Percentiles rank a stretch among this genome's conserved stretches.
Evolutionary conservation across 2,888 invertebrate species (phyloP).

Genomic region (Scaptomyza reducta): DNA sequence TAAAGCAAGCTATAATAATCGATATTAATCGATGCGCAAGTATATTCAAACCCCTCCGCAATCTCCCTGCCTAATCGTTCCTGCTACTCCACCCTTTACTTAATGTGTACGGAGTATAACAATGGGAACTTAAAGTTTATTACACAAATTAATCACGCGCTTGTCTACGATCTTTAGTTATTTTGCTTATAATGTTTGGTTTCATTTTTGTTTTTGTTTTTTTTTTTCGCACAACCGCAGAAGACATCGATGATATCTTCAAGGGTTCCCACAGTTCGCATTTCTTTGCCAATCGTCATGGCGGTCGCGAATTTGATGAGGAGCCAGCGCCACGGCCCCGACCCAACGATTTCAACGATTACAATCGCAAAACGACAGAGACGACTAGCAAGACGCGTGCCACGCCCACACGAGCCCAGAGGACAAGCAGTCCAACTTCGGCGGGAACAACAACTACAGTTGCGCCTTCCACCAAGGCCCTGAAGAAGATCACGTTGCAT

Average conservation of each 20-base stretch:
- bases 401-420: slow-evolving; percentile 71
- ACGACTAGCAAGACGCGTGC: slow-evolving; percentile 60
- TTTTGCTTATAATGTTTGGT: not conserved
- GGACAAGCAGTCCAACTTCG: slow-evolving; percentile 34
- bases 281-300: slow-evolving; percentile 89
- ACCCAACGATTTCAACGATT: slow-evolving; percentile 84
- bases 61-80: not conserved
- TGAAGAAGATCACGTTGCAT: slow-evolving; percentile 81
- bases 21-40: not conserved
- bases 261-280: slow-evolving; percentile 90
- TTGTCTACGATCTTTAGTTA: slow-evolving; percentile 39
- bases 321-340: slow-evolving; percentile 69
- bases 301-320: slow-evolving; percentile 86
- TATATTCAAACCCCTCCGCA: not conserved
- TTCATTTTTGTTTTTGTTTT: not conserved
- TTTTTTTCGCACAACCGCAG: slow-evolving; percentile 48
- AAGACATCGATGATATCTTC: slow-evolving; percentile 87
- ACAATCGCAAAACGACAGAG: slow-evolving; percentile 70
- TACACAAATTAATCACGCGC: slow-evolving; percentile 65
- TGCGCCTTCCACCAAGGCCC: slow-evolving; percentile 41
- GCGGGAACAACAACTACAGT: slow-evolving; percentile 26
- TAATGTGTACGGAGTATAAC: slow-evolving; percentile 40
- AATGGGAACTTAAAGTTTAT: slow-evolving; percentile 60
- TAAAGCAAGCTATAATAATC: too few species aligned
- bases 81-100: not conserved